Evolutionary conservation across 2,888 invertebrate species (phyloP), one percentile per base, ranked within the genome.

Genomic region (Aphrophora alni): DNA sequence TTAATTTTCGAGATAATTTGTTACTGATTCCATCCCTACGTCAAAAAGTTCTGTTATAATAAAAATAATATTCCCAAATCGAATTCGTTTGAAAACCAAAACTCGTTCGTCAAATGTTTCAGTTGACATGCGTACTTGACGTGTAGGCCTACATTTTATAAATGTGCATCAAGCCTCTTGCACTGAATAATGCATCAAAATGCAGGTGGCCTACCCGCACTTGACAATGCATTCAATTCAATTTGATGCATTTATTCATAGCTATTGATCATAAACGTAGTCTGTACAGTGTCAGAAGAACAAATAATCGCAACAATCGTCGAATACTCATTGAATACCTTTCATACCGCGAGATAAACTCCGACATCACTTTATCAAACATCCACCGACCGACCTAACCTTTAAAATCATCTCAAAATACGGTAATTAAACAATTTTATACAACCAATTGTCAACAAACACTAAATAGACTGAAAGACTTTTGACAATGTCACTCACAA

Each of bases 101-200:
- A 21, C 59, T 14, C 59, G 59, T 44, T 14, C 44, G 17, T 59
- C 59, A 59, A 12, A 59, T 1, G 10, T 59, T 59, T 21, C 59
- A 17, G 1, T 59, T 59, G 59, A 59, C 59, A 59, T 5, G 59
- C 21, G 59, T 14, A 59, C 59, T 59, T 59, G 59, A 59, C 59
- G 59, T 59, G 21, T 10, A 21, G 59, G 59, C 59, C 59, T 59
- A 59, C 59, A 59, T 59, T 59, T 59, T 59, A 59, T 59, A 59
- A 59, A 59, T 59, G 59, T 59, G 59, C 59, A 59, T 59, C 59
- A 21, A 21, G 21, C 21, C 12, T 59, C 2, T 59, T 44, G 21
- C 59, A 59, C 59, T 59, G 59, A 59, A 59, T 59, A 59, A 59
- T 59, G 59, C 59, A 59, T 59, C 59, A 21, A 21, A 59, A 59